Evolutionary conservation across 2,113 vertebrate genomes (phyloP).

Genomic region (Hemichromis elongatus): DNA sequence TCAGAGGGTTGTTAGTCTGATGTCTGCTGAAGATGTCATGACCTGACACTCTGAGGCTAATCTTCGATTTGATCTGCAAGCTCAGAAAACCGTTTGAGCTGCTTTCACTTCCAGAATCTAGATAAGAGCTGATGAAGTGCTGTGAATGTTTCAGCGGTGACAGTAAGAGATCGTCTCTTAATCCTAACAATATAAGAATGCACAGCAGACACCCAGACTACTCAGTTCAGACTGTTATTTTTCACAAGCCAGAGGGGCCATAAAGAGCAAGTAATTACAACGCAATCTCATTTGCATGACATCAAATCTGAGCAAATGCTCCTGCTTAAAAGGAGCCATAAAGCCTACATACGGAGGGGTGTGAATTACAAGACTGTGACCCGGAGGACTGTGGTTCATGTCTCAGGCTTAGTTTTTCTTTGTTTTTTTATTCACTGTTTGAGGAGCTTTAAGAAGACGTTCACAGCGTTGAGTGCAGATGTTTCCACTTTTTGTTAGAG

Average conservation of each 20-base stretch:
- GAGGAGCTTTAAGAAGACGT: not conserved
- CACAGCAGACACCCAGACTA: not conserved
- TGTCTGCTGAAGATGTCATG: not conserved
- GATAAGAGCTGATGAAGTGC: not conserved
- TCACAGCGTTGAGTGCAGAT: fast-evolving
- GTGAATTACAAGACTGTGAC: not conserved
- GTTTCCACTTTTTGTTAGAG: not conserved
- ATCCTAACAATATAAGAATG: not conserved
- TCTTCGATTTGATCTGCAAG: not conserved
- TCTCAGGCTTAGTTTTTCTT: not conserved
- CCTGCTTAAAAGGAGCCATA: not conserved
- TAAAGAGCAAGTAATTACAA: not conserved
- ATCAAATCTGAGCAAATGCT: not conserved
- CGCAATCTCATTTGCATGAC: not conserved
- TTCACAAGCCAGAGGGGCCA: not conserved
- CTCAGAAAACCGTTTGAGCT: not conserved
- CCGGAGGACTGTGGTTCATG: fast-evolving
- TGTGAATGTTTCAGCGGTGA: not conserved
- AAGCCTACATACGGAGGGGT: not conserved
- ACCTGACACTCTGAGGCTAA: not conserved
- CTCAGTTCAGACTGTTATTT: not conserved
- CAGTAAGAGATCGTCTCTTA: not conserved
- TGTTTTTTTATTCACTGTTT: not conserved
- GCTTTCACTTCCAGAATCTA: not conserved
- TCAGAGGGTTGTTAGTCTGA: not conserved